Evolutionary conservation across 2,113 vertebrate species (phyloP), one percentile per base, ranked within the genome.

Genomic region (Tichodroma muraria): DNA sequence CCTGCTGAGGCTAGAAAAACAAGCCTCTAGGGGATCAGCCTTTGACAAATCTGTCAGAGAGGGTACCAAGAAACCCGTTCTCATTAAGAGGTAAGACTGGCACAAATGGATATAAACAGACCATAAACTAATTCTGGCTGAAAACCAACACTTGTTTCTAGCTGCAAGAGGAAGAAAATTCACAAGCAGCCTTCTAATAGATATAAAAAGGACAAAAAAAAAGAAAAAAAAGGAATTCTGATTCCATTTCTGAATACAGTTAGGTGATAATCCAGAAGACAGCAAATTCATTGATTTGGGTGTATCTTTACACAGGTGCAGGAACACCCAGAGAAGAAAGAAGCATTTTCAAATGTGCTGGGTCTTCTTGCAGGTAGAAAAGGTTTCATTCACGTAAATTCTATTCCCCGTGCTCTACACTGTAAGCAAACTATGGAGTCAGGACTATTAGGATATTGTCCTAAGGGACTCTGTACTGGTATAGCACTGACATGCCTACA

Each of bases 171-270:
- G 17, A 80, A 77, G 25, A 66, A 93, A 85, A 80, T 42, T 75
- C 68, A 66, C n/a, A 75, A 80, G 25, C 27, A 88, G 42, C 33
- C 20, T 73, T 78, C 56, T 8, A 77, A 28, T 1, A 88, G 28
- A 31, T 21, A 63, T 2, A 66, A 44, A 63, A 47, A 33, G 12
- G 33, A 10, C 0, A 1, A 14, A 15, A 11, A 17, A 6, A 7
- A 21, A 27, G 27, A 19, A 23, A 53, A 31, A 47, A 30, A 31
- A 33, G 2, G 11, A 84, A 81, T n/a, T 28, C 30, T 30, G 10
- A 88, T 73, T 88, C 27, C 21, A 80, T 65, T 82, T 95, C 88
- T 80, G 30, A 85, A 88, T 35, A 42, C 44, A 75, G n/a, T 56
- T 54, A 80, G 35, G 21, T 37, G 44, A 64, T 44, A 81, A 84